These are phyloP conservation scores for Herpailurus yagouaroundi DNA, from an alignment of 2,113 vertebrate species.

Conservation along the genomic window DNA sequence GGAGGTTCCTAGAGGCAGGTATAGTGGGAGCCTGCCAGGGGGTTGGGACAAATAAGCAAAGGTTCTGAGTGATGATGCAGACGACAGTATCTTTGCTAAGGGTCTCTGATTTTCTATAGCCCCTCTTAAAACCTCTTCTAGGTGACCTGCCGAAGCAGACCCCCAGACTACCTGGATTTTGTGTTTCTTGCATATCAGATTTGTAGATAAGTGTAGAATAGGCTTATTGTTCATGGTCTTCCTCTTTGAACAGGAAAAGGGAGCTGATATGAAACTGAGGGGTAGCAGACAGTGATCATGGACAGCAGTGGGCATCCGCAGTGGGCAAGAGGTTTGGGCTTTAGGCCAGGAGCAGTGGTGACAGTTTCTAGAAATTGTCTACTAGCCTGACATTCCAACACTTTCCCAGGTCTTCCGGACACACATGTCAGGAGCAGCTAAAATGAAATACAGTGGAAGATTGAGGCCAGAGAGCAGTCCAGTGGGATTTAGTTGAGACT, in stretches of 20 bases:
- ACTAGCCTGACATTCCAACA: background rate
- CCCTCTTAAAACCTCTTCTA: background rate
- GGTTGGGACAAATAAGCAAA: background rate
- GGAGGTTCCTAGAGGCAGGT: background rate
- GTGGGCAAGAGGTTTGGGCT: background rate
- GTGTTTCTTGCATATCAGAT: background rate
- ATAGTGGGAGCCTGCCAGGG: background rate
- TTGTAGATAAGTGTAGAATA: background rate
- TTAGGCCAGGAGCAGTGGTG: background rate
- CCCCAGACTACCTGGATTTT: background rate
- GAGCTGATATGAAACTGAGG: background rate
- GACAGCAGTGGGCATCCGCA: background rate
- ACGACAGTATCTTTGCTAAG: background rate
- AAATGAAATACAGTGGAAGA: background rate
- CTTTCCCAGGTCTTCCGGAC: background rate
- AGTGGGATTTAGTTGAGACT: background rate
- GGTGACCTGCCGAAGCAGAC: too few relatives aligned
- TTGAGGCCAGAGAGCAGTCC: rapidly evolving
- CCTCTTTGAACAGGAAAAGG: background rate
- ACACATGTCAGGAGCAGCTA: background rate
- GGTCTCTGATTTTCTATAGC: background rate
- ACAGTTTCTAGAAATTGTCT: background rate
- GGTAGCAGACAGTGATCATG: background rate
- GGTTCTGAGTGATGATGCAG: background rate
- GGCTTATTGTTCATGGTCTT: background rate